A percentile compares a stretch with the other conserved stretches of the same genome.
phyloP scores from a whole-genome alignment of 37 sponge, comb jelly and placozoan genomes.

The Ianthella basta region DNA sequence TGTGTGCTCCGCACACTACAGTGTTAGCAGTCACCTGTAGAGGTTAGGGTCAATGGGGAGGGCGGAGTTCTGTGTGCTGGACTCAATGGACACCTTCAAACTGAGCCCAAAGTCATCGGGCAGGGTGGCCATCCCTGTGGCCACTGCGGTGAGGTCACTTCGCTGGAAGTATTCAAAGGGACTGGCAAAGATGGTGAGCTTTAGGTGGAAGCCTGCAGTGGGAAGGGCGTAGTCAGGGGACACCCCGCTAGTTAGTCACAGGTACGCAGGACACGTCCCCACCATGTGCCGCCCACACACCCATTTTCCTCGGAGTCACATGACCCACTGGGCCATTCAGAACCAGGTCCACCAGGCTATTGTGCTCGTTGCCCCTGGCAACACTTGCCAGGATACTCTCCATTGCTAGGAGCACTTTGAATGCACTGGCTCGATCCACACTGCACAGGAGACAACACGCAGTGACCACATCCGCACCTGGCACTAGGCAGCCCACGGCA shows the following conservation, averaged over 20 bases:
- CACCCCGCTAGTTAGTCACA: too few species aligned
- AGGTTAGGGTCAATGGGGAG: constrained; percentile 59
- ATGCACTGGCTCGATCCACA: constrained; percentile 22
- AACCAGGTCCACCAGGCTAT: constrained; percentile 9
- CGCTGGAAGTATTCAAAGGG: constrained; percentile 51
- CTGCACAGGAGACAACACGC: background rate
- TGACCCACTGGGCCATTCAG: constrained; percentile 17
- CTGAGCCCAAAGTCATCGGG: constrained; percentile 28
- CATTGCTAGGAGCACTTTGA: constrained; percentile 15
- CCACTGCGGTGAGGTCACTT: background rate
- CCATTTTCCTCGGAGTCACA: constrained; percentile 18
- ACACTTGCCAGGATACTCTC: constrained; percentile 28
- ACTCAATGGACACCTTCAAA: constrained; percentile 42
- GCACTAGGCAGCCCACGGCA: too few species aligned
- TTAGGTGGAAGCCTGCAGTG: constrained; percentile 53
- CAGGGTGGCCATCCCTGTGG: background rate
- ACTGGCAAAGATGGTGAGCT: constrained; percentile 55
- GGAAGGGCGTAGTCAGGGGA: background rate
- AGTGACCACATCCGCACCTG: too few species aligned
- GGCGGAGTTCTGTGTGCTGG: constrained; percentile 24
- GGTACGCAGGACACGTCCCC: too few species aligned
- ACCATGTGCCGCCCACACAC: background rate
- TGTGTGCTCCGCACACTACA: background rate
- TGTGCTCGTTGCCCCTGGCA: constrained; percentile 12
- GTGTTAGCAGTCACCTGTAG: constrained; percentile 49